phyloP scores from a whole-genome alignment of 2,888 invertebrate genomes.

The Ernsta delagoae region DNA sequence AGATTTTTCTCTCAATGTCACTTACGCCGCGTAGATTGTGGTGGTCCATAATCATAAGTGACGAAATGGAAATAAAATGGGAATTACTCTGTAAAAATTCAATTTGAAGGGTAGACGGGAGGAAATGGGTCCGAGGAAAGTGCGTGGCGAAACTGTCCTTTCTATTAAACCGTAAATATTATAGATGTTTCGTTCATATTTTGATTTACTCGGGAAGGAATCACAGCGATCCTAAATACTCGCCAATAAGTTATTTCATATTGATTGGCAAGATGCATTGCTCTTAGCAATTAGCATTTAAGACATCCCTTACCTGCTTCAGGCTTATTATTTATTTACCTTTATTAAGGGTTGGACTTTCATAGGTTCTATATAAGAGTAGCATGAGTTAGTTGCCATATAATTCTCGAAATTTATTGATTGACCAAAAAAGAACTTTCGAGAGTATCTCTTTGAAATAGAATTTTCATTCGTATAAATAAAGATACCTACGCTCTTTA shows the following conservation, averaged over 20 bases:
- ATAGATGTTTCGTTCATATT: not conserved
- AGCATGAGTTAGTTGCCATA: too few relatives aligned
- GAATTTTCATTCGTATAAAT: not conserved
- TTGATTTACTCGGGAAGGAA: too few relatives aligned
- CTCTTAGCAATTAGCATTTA: too few relatives aligned
- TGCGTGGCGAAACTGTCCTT: slow-evolving; percentile 13
- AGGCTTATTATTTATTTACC: too few relatives aligned
- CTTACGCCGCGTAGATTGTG: slow-evolving; percentile 13
- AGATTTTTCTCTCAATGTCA: slow-evolving; percentile 12
- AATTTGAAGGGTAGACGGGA: slow-evolving; percentile 23
- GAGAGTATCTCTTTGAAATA: too few relatives aligned
- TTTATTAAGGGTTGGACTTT: too few relatives aligned
- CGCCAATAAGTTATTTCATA: too few relatives aligned
- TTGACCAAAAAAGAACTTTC: not conserved
- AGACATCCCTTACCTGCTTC: too few relatives aligned
- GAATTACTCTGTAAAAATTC: slow-evolving; percentile 34
- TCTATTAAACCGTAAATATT: not conserved
- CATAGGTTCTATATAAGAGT: too few relatives aligned
- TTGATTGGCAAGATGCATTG: too few relatives aligned
- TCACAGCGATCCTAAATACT: too few relatives aligned
- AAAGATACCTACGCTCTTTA: slow-evolving; percentile 1
- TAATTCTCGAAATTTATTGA: too few relatives aligned
- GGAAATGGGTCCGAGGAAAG: slow-evolving; percentile 27
- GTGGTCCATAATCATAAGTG: slow-evolving; percentile 12
- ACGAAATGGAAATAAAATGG: slow-evolving; percentile 31